These are phyloP conservation scores for Odontesthes bonariensis DNA, from an alignment of 2,113 vertebrate species.

Conservation along the genomic window DNA sequence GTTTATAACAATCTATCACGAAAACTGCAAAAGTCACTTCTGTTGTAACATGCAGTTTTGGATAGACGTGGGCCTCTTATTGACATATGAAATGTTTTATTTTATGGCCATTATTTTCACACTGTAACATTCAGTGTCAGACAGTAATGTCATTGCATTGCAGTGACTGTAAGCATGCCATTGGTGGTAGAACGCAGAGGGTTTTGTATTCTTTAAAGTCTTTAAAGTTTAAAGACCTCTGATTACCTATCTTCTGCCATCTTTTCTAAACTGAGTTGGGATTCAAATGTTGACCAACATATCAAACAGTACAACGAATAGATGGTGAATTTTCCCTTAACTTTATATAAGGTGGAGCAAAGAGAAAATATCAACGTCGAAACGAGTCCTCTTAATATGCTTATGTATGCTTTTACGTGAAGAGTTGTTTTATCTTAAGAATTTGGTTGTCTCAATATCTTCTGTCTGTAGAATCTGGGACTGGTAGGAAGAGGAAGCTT, in stretches of 20 bases:
- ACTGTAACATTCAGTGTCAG: background rate
- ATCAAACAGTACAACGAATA: background rate
- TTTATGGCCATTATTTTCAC: background rate
- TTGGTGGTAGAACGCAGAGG: background rate
- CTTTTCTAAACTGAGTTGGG: background rate
- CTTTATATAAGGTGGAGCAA: background rate
- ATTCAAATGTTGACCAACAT: background rate
- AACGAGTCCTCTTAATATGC: background rate
- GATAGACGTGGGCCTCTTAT: background rate
- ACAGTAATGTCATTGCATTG: background rate
- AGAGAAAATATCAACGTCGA: background rate
- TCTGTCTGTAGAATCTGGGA: background rate
- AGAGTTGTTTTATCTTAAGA: background rate
- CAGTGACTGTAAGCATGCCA: background rate
- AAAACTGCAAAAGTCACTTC: constrained; percentile 21
- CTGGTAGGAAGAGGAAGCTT: background rate
- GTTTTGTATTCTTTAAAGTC: background rate
- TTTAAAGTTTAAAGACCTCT: background rate
- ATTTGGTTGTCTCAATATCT: background rate
- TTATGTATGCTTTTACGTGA: background rate
- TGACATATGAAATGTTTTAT: background rate
- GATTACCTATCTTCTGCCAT: background rate
- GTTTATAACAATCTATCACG: constrained; percentile 37
- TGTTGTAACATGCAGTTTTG: constrained; percentile 6
- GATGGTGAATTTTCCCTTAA: background rate